Evolutionary conservation across 2,797 vertebrate species (phyloP).

Genomic region (Poeciliopsis infans): DNA sequence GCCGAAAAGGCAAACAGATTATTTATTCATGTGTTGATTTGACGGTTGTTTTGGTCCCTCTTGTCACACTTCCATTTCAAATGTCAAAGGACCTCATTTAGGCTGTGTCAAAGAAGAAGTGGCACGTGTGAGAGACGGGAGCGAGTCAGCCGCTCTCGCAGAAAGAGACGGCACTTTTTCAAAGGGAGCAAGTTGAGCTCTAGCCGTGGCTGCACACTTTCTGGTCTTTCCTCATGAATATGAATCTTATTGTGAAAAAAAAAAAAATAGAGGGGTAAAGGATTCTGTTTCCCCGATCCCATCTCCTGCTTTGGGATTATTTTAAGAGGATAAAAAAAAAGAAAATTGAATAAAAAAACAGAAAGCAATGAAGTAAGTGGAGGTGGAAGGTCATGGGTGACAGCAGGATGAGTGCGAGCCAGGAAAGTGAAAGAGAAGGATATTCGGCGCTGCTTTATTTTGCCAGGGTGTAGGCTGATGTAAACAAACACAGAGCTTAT

Average conservation of each 20-base stretch:
- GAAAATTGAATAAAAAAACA: too few species aligned
- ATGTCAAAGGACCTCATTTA: conserved; percentile 68
- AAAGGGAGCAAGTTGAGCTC: conserved; percentile 13
- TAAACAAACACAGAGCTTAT: conserved; percentile 79
- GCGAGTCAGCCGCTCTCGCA: conserved; percentile 6
- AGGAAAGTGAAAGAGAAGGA: conserved; percentile 58
- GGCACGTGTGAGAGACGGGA: conserved; percentile 29
- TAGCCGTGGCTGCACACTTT: conserved; percentile 30
- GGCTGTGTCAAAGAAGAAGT: conserved; percentile 43
- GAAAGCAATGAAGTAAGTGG: conserved; percentile 17
- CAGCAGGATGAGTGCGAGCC: conserved; percentile 42
- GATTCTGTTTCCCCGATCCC: conserved; percentile 15
- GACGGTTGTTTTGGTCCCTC: conserved; percentile 64
- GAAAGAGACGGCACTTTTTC: conserved; percentile 28
- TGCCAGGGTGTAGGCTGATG: conserved; percentile 74
- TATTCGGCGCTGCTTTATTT: conserved; percentile 62
- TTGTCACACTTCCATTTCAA: conserved; percentile 69
- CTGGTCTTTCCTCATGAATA: conserved; percentile 42
- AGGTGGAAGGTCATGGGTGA: conserved; percentile 58
- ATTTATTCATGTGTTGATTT: conserved; percentile 75
- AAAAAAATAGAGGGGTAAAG: background rate
- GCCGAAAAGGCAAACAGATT: conserved; percentile 68
- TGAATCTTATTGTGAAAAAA: conserved; percentile 1
- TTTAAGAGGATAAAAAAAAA: conserved; percentile 11
- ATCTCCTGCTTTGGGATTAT: conserved; percentile 25